Evolutionary conservation across 2,888 invertebrate species (phyloP), one percentile per base, ranked within the genome.

Genomic region (Crioceris asparagi): DNA sequence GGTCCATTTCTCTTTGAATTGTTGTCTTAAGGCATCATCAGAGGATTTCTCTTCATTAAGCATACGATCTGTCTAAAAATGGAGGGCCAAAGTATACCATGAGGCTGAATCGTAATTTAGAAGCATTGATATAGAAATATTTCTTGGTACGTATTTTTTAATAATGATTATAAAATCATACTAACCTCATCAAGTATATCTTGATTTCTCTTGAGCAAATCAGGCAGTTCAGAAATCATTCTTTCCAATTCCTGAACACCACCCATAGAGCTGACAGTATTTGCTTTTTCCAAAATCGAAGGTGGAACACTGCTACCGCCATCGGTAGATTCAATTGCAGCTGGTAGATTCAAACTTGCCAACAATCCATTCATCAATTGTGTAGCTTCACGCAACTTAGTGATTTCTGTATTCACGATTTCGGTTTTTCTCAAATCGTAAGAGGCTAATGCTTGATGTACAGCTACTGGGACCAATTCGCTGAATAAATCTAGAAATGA

Each of bases 321-420:
- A 49, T 75, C 75, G 5, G 75, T 74, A 49, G 79, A 80, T 68
- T 98, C 97, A 38, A 97, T 74, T 35, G 94, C 91, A n/a, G 96
- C 97, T 6, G 98, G 97, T 54, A 98, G 75, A 70, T 92, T 96
- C 48, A 97, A 70, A 41, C 91, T 91, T 1, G 94, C 88, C 57
- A 98, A 70, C 33, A 91, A 30, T 4, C 45, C 80, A 67, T 97
- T 97, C 50, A 98, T 70, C 35, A 87, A 71, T 62, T 93, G 90
- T 4, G 94, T 92, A 43, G 85, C 79, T 60, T 96, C 96, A 32
- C 94, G 73, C 48, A 98, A 69, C 58, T 83, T 77, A 50, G 77
- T 77, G 44, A 96, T 81, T 72, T 96, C 93, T 4, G 71, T 67
- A 61, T 83, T 83, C 7, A 92, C 83, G 42, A 91, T 72, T 57